A percentile compares a stretch with the other conserved stretches of the same genome.
Evolutionary conservation across 2,888 invertebrate species (phyloP).

Genomic region (Cryptus armator): DNA sequence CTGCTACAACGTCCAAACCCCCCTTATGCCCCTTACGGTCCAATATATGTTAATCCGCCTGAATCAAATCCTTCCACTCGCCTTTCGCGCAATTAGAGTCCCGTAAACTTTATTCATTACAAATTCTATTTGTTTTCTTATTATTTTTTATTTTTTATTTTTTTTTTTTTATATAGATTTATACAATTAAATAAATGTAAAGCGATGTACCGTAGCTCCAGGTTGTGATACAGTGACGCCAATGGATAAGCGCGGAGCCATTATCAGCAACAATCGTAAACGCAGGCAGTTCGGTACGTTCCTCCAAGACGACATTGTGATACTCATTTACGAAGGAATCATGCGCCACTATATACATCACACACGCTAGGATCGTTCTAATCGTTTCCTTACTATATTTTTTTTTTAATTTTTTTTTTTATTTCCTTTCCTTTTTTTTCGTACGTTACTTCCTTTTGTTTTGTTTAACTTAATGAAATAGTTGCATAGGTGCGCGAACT

Average conservation of each 20-base stretch:
- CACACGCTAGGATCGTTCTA: slow-evolving; percentile 58
- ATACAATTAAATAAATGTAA: slow-evolving; percentile 35
- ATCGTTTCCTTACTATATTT: slow-evolving; percentile 50
- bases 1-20: slow-evolving; percentile 24
- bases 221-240: slow-evolving; percentile 64
- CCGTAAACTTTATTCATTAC: slow-evolving; percentile 29
- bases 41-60: not conserved
- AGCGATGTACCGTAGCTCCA: slow-evolving; percentile 61
- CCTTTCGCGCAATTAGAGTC: slow-evolving; percentile 44
- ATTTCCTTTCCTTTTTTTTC: slow-evolving; percentile 39
- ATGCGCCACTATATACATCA: slow-evolving; percentile 62
- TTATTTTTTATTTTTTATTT: not conserved
- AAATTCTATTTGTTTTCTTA: slow-evolving; percentile 35
- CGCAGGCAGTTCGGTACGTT: slow-evolving; percentile 77
- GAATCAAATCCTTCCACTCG: slow-evolving; percentile 33
- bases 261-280: slow-evolving; percentile 24
- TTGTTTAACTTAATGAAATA: slow-evolving; percentile 42
- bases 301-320: slow-evolving; percentile 82
- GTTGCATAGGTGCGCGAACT: slow-evolving; percentile 29
- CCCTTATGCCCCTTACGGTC: not conserved
- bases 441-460: slow-evolving; percentile 39
- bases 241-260: slow-evolving; percentile 24
- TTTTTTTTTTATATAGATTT: slow-evolving; percentile 7
- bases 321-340: slow-evolving; percentile 77
- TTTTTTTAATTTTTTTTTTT: slow-evolving; percentile 48